Conservation (phyloP, 2,888 invertebrate species). For the Volucella inflata region DNA sequence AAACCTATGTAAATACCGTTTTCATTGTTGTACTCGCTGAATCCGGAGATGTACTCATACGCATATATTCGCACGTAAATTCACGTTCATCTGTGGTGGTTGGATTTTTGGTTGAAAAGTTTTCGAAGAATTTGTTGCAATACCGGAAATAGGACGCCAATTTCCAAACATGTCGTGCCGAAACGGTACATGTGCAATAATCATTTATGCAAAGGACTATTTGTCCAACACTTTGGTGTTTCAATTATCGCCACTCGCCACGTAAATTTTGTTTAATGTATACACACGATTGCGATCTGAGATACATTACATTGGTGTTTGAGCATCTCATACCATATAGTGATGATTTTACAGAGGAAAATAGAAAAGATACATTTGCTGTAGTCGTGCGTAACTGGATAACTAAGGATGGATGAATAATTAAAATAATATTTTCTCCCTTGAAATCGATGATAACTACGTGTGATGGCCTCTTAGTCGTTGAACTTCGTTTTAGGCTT, state of each 20-base stretch:
- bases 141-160: neutral
- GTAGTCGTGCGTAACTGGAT: neutral
- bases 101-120: slow-evolving; percentile 28
- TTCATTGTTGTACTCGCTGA: no score
- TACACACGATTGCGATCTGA: slow-evolving; percentile 37
- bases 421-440: slow-evolving; percentile 66
- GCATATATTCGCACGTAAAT: no score
- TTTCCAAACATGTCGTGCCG: neutral
- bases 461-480: slow-evolving; percentile 36
- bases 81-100: slow-evolving; percentile 28
- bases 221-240: slow-evolving; percentile 69
- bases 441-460: slow-evolving; percentile 66
- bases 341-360: neutral
- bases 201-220: slow-evolving; percentile 57
- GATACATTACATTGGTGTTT: neutral
- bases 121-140: slow-evolving; percentile 37
- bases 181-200: slow-evolving; percentile 26
- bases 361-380: slow-evolving; percentile 14
- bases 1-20: slow-evolving; percentile 39
- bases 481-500: slow-evolving; percentile 37
- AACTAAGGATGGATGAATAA: slow-evolving; percentile 46
- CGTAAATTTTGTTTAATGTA: slow-evolving; percentile 58
- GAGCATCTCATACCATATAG: neutral
- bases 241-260: slow-evolving; percentile 70
- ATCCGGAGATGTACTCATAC: no score